These are phyloP conservation scores for Microcebus murinus DNA, from an alignment of 2,113 vertebrate species.

Conservation along the genomic window DNA sequence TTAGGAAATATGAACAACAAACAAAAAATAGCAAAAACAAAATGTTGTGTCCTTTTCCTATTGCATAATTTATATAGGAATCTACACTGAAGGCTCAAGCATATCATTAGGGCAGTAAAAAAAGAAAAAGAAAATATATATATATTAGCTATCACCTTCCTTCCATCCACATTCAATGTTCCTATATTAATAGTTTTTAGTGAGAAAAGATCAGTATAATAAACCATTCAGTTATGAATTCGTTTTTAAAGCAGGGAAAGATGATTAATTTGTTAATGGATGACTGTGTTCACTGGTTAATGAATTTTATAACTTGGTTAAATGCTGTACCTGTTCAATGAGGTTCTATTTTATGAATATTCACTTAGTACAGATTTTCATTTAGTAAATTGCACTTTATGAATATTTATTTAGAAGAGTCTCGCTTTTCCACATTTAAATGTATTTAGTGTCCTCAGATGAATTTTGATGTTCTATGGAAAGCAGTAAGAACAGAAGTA, in stretches of 20 bases:
- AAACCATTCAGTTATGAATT: constrained; percentile 8
- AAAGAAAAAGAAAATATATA: background rate
- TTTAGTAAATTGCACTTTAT: constrained; percentile 39
- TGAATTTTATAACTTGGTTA: constrained; percentile 47
- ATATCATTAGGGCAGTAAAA: background rate
- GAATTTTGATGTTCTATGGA: background rate
- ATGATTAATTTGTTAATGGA: constrained; percentile 57
- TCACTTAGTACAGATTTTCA: constrained; percentile 45
- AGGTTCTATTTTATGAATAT: constrained; percentile 15
- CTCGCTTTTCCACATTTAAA: background rate
- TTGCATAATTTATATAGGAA: background rate
- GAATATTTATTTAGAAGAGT: constrained; percentile 55
- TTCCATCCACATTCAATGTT: background rate
- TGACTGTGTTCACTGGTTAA: constrained; percentile 46
- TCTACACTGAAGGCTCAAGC: background rate
- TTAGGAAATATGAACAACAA: background rate
- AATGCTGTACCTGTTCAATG: constrained; percentile 54
- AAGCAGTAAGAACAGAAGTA: background rate
- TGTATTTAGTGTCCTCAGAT: background rate
- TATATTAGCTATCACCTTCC: background rate
- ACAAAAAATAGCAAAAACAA: background rate
- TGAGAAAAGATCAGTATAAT: constrained; percentile 18
- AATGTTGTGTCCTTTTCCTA: background rate
- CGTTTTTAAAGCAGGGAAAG: constrained; percentile 29
- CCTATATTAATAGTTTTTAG: background rate